Base-by-base conservation (phyloP, 2,888 invertebrate species). In the Drosophila picticornis region DNA sequence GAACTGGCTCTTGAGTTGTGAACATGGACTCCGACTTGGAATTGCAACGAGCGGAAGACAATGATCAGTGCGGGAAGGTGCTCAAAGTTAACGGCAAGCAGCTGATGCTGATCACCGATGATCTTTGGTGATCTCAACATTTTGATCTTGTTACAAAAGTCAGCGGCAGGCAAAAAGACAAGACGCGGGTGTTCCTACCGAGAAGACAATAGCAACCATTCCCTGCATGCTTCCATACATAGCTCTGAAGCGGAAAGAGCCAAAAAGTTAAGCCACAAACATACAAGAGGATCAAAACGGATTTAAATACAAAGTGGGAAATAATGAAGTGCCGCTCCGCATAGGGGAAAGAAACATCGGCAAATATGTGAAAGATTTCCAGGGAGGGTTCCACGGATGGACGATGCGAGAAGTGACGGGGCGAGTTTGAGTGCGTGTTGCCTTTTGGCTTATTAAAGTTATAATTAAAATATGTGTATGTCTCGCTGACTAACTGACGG, bases 231-330 rank as follows among this genome's bases (percentile, higher is more conserved):
- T 56, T 56, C n/a, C 38, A 19, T 56, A 56, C 55, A 50, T 58
- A 43, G 52, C 64, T 72, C 67, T 72, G 73, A 80, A 66, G 90
- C 88, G 86, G 77, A 87, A 89, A 88, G 87, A 87, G 90, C 77
- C 88, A 84, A 90, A 82, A 89, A 90, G 90, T 89, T 88, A 88
- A 88, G 88, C 83, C 91, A 90, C 88, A 90, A 88, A 88, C 91
- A 89, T 90, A 88, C 88, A 90, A 88, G 84, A 85, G 90, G 88
- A 90, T 90, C 88, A 90, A 80, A 85, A 90, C 91, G 85, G 90
- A 83, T 88, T 88, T 83, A 85, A 89, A 88, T 84, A 84, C 88
- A 86, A 91, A 84, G 81, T 81, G 87, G 82, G 80, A 87, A 89
- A 91, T 87, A 83, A 83, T 91, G 80, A 89, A 87, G 77, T 90